Conservation (phyloP, 2,888 invertebrate species). For the Ophion ellenae region DNA sequence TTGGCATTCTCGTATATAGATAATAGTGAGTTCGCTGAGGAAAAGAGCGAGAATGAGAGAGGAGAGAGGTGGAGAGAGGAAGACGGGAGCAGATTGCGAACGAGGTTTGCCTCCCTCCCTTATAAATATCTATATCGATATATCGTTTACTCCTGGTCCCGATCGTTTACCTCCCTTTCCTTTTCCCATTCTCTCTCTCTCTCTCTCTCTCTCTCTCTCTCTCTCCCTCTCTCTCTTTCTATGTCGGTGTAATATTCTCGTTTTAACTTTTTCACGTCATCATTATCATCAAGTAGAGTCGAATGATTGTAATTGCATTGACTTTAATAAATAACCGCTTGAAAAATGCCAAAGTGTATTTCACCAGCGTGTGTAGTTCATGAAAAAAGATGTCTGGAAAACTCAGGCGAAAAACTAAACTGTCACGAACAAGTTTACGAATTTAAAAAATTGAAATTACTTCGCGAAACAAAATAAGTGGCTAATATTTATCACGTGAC, state of each 20-base stretch:
- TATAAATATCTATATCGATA: neutral
- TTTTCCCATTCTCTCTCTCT: constrained; percentile 12
- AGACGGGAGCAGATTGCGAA: constrained; percentile 41
- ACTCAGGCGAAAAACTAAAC: too few species aligned
- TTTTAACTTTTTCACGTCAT: constrained; percentile 37
- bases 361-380: too few species aligned
- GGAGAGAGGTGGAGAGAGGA: constrained; percentile 30
- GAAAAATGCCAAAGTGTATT: too few species aligned
- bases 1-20: constrained; percentile 78
- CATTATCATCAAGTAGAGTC: too few species aligned
- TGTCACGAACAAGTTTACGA: too few species aligned
- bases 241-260: constrained; percentile 60
- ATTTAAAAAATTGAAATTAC: too few species aligned
- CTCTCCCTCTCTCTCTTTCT: constrained; percentile 3
- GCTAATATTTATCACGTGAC: too few species aligned
- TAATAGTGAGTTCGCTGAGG: constrained; percentile 71
- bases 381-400: too few species aligned
- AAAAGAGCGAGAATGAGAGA: constrained; percentile 58
- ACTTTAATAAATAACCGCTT: too few species aligned
- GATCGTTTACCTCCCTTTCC: neutral
- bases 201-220: neutral
- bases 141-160: constrained; percentile 24
- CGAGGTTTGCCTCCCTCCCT: constrained; percentile 41
- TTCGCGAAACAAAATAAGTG: too few species aligned
- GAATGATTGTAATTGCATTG: too few species aligned